phyloP scores from a whole-genome alignment of 2,888 invertebrate genomes.

The Ferdinandea cuprea region DNA sequence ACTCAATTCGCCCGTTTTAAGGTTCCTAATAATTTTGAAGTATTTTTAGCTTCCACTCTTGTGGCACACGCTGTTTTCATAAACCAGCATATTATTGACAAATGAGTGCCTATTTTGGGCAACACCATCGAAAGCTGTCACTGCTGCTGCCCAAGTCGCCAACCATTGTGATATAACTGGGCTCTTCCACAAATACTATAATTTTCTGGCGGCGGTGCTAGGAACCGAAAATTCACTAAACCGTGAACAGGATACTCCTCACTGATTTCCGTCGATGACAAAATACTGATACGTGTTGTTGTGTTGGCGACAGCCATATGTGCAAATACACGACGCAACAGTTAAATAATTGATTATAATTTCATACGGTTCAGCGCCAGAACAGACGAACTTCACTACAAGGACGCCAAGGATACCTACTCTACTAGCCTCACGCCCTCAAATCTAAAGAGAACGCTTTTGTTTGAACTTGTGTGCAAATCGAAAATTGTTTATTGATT shows the following conservation, averaged over 20 bases:
- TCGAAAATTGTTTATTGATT: conserved; percentile 76
- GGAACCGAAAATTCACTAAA: conserved; percentile 43
- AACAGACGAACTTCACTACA: not conserved
- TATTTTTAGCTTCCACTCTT: too few relatives aligned
- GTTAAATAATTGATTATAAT: conserved; percentile 73
- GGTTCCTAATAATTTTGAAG: too few relatives aligned
- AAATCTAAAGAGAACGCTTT: conserved; percentile 7
- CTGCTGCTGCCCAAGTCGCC: not conserved
- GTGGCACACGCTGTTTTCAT: conserved; percentile 18
- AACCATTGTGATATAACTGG: conserved; percentile 38
- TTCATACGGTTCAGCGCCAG: conserved; percentile 55
- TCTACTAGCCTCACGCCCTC: not conserved
- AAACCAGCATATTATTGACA: conserved; percentile 11
- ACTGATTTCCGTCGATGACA: too few relatives aligned
- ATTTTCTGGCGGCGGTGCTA: conserved; percentile 39
- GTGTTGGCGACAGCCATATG: not conserved
- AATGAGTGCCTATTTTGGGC: conserved; percentile 24
- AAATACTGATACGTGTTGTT: conserved; percentile 25
- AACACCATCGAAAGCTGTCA: not conserved
- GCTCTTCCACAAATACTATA: conserved; percentile 41
- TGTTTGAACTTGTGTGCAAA: conserved; percentile 57
- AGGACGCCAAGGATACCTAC: conserved; percentile 28
- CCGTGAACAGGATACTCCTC: conserved; percentile 41
- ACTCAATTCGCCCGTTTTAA: too few relatives aligned
- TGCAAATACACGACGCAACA: conserved; percentile 43